phyloP scores from a whole-genome alignment of 2,113 vertebrate genomes.

The Leptosomus discolor region DNA sequence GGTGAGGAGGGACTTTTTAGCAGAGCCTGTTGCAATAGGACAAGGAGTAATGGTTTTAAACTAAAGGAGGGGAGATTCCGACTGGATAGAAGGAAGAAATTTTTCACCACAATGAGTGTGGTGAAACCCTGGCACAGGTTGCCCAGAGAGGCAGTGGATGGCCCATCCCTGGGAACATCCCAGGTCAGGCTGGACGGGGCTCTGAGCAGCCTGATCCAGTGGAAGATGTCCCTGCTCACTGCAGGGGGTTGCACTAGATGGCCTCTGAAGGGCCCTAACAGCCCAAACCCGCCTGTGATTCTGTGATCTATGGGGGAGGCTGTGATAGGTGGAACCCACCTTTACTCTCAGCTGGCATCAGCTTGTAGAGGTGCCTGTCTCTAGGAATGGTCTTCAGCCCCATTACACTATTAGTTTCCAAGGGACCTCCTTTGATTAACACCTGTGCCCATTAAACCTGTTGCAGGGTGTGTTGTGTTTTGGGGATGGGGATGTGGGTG shows the following conservation, averaged over 20 bases:
- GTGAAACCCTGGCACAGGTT: fast-evolving
- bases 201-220: neutral
- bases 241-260: neutral
- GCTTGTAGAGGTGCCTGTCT: neutral
- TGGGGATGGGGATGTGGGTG: fast-evolving
- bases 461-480: neutral
- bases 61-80: neutral
- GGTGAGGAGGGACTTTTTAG: too few species aligned
- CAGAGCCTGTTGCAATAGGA: fast-evolving
- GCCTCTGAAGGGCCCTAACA: neutral
- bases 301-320: neutral
- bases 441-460: neutral
- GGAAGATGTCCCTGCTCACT: neutral
- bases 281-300: neutral
- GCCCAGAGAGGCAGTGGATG: fast-evolving
- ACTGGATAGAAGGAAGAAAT: neutral
- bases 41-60: neutral
- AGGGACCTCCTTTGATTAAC: neutral
- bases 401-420: neutral
- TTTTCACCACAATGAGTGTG: fast-evolving
- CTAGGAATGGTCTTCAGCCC: neutral
- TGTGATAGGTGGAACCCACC: neutral
- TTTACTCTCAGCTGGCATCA: neutral
- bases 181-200: neutral
- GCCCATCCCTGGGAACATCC: neutral